Evolutionary conservation across 2,797 vertebrate genomes (phyloP), one percentile per base, ranked within the genome.

Genomic region (Oceanodroma leucorhoa): DNA sequence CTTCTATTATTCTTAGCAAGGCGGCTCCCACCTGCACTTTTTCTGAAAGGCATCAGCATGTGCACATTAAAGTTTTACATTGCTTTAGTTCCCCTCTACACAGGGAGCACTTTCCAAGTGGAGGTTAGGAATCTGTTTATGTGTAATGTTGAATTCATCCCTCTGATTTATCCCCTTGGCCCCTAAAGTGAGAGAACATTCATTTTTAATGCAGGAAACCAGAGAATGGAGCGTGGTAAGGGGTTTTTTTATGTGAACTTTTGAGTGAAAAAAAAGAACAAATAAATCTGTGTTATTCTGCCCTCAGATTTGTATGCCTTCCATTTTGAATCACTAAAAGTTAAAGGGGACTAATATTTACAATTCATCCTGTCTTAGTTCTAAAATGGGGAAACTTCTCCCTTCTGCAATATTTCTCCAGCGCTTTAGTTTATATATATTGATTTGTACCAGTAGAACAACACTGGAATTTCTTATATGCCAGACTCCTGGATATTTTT

Each of bases 1-100:
- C 4, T 96, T 96, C 38, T 61, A 46, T 85, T 94, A 80, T 65
- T 93, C 84, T 96, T 80, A 92, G 9, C 54, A 82, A 96, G 60
- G 30, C 8, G 10, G 14, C n/a, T 85, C 57, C n/a, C 32, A 58
- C 57, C 30, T 80, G n/a, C 55, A 66, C 50, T 54, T 90, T 94
- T 93, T 62, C 77, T 79, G 81, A 95, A 83, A 53, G 43, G 34
- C 71, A 94, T 36, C 30, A 46, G 16, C 43, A 67, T 10, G n/a
- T 57, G 23, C 15, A 36, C 9, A 61, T 64, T 91, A 65, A 90
- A 87, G 19, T 84, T 94, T 96, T 94, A 83, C 80, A 73, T 73
- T 87, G 69, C n/a, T 89, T 95, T 87, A 55, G 38, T 62, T 87
- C 12, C 23, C 32, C 66, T 84, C 58, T 40, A 48, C 55, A 54